phyloP scores from a whole-genome alignment of 2,113 vertebrate genomes.

The Cyanoramphus novaezelandiae region DNA sequence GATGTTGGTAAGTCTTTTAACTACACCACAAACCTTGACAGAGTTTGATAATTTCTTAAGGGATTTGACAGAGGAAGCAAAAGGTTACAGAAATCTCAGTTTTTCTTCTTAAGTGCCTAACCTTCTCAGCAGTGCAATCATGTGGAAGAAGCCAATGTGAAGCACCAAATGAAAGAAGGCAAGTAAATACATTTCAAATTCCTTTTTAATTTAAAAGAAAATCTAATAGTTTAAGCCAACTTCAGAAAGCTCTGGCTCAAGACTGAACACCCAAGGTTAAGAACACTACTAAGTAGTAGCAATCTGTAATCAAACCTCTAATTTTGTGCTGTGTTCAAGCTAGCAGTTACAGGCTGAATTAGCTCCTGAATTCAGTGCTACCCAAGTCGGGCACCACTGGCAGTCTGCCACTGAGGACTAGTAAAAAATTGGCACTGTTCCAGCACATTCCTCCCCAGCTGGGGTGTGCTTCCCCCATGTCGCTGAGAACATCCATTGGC shows the following conservation, averaged over 20 bases:
- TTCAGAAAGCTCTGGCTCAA: background rate
- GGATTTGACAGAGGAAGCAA: conserved; percentile 8
- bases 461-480: fast-evolving
- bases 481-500: background rate
- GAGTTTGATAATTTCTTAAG: conserved; percentile 20
- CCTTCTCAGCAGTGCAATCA: background rate
- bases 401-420: background rate
- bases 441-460: background rate
- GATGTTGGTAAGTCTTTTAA: background rate
- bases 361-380: background rate
- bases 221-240: background rate
- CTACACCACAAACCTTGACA: background rate
- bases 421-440: background rate
- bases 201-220: background rate
- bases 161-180: background rate
- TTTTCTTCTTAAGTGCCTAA: background rate
- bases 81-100: conserved; percentile 19
- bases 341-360: background rate
- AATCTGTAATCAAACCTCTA: background rate
- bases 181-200: conserved; percentile 4
- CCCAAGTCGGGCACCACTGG: background rate
- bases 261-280: background rate
- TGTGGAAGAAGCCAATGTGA: background rate
- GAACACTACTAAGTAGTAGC: background rate
- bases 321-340: background rate